These are phyloP conservation scores for Brevimyrus niger DNA, from an alignment of 2,113 vertebrate genomes.

Conservation along the genomic window DNA sequence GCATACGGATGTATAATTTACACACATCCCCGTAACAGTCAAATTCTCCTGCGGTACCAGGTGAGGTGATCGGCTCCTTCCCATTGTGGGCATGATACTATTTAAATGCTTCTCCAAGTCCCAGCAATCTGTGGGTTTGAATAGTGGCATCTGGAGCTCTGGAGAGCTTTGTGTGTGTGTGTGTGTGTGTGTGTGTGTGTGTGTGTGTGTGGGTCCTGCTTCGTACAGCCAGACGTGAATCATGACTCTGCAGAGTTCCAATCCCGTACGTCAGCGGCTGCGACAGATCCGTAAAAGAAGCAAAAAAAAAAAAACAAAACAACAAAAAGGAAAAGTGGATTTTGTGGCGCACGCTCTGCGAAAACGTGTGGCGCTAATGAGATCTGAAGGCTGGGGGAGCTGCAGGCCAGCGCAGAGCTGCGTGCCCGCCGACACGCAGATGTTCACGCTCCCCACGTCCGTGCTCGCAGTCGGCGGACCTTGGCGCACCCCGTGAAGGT, in stretches of 20 bases:
- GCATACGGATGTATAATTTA: conserved; percentile 5
- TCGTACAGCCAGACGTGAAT: not conserved
- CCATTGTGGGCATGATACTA: not conserved
- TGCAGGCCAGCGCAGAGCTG: not conserved
- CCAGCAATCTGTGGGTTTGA: not conserved
- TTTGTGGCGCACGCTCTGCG: not conserved
- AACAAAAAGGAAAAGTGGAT: not conserved
- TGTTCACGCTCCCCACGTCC: not conserved
- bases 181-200: not conserved
- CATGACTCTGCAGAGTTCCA: not conserved
- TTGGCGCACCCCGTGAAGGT: not conserved
- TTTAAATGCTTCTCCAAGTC: not conserved
- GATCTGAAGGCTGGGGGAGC: not conserved
- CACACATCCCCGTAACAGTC: not conserved
- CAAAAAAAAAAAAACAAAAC: not conserved
- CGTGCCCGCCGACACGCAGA: not conserved
- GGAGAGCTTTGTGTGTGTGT: not conserved
- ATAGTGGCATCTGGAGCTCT: not conserved
- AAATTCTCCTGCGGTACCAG: not conserved
- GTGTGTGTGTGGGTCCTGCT: not conserved
- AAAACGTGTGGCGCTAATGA: not conserved
- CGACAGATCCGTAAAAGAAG: not conserved
- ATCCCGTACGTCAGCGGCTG: not conserved
- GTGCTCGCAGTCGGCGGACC: not conserved
- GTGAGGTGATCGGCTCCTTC: not conserved